Conservation (phyloP, 2,113 vertebrate genomes). For the Probosciger aterrimus region DNA sequence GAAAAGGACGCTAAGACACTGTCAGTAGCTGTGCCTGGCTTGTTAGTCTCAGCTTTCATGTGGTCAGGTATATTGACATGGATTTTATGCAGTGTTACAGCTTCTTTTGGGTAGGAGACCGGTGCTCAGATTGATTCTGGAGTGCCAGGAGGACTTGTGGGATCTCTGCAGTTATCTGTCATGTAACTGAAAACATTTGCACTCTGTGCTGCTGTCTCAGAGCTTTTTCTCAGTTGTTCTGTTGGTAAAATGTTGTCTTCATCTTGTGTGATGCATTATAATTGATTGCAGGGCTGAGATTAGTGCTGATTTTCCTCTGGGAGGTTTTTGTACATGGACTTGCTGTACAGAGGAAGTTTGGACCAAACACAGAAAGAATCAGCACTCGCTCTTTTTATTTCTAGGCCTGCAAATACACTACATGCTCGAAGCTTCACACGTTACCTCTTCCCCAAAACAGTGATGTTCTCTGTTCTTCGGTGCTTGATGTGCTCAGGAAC, state of each 20-base stretch:
- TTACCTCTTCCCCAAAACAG: not conserved
- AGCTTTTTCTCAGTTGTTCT: not conserved
- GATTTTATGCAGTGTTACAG: not conserved
- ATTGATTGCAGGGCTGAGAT: not conserved
- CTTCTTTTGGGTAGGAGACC: not conserved
- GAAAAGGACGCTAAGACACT: not conserved
- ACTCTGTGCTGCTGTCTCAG: not conserved
- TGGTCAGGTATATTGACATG: not conserved
- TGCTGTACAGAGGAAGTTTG: not conserved
- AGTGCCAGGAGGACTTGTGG: not conserved
- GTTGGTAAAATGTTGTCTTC: not conserved
- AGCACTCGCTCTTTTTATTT: not conserved
- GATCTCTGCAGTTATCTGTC: not conserved
- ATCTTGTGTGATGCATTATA: not conserved
- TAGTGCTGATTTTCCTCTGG: not conserved
- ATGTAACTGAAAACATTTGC: not conserved
- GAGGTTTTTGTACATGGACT: fast-evolving
- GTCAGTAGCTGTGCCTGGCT: not conserved
- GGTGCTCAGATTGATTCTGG: not conserved
- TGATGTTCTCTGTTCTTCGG: not conserved
- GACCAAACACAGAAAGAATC: not conserved
- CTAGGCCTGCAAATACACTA: not conserved
- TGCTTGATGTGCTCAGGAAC: not conserved
- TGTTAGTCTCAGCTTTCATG: not conserved
- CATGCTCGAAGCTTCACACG: fast-evolving